Percentiles rank a stretch among this genome's conserved stretches.
Evolutionary conservation across 2,888 invertebrate genomes (phyloP).

Genomic region (Napeogenes inachia): DNA sequence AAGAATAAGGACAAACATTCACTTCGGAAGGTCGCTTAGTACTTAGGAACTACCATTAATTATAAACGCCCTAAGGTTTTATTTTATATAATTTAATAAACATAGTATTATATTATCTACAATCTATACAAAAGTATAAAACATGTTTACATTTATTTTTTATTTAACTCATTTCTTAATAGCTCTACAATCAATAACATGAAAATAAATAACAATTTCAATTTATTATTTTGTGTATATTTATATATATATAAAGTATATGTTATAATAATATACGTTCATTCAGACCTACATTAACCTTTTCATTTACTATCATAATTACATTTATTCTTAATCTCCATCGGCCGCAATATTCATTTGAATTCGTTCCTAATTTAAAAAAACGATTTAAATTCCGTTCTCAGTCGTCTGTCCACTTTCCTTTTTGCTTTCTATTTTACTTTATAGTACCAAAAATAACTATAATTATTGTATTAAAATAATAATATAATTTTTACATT

Average conservation of each 20-base stretch:
- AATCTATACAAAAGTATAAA: no score
- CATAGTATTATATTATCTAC: no score
- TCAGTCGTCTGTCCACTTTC: constrained; percentile 17
- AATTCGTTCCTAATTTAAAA: constrained; percentile 31
- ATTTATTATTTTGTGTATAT: no score
- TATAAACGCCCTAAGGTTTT: not conserved
- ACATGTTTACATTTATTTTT: no score
- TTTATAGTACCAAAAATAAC: constrained; percentile 5
- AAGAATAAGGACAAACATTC: constrained; percentile 21
- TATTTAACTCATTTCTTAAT: no score
- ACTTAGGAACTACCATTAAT: constrained; percentile 16
- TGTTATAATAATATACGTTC: no score
- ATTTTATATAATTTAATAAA: no score
- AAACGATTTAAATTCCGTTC: constrained; percentile 33
- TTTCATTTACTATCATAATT: not conserved
- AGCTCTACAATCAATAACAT: no score
- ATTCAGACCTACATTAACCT: no score
- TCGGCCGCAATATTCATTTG: not conserved
- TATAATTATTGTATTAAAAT: no score
- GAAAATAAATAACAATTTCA: no score
- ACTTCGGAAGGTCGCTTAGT: constrained; percentile 24
- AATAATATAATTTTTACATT: not conserved
- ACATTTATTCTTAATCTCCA: not conserved
- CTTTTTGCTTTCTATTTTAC: constrained; percentile 28
- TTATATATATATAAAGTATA: no score